These are phyloP conservation scores for Drosophila mayri DNA, from an alignment of 1,140 invertebrate species.

Conservation along the genomic window DNA sequence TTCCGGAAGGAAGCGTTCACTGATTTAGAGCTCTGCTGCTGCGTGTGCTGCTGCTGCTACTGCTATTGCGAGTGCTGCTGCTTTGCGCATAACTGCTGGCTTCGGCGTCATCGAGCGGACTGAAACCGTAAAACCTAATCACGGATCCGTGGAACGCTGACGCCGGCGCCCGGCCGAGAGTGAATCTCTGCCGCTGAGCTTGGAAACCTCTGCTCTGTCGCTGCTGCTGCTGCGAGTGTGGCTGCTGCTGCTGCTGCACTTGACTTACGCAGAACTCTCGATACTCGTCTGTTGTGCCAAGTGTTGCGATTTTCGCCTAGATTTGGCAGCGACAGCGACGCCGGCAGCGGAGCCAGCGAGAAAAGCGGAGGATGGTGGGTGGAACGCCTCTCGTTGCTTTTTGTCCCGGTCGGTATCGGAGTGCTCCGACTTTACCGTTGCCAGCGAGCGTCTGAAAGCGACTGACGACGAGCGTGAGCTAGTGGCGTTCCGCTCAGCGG, in stretches of 20 bases:
- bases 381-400: slow-evolving; percentile 37
- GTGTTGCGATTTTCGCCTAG: slow-evolving; percentile 76
- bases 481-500: slow-evolving; percentile 27
- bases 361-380: slow-evolving; percentile 10
- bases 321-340: slow-evolving; percentile 61
- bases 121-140: slow-evolving; percentile 84
- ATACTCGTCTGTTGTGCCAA: slow-evolving; percentile 31
- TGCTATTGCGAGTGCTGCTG: slow-evolving; percentile 36
- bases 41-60: slow-evolving; percentile 45
- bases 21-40: slow-evolving; percentile 49
- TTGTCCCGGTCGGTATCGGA: slow-evolving; percentile 26
- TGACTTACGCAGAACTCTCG: slow-evolving; percentile 45
- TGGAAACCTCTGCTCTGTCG: slow-evolving; percentile 37
- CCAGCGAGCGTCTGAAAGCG: slow-evolving; percentile 55
- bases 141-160: slow-evolving; percentile 74
- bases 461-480: slow-evolving; percentile 51
- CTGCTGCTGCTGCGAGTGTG: slow-evolving; percentile 17
- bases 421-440: slow-evolving; percentile 44
- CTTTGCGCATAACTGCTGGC: slow-evolving; percentile 61
- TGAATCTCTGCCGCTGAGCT: slow-evolving; percentile 61
- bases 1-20: slow-evolving; percentile 49
- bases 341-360: slow-evolving; percentile 23
- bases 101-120: slow-evolving; percentile 83
- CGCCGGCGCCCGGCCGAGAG: slow-evolving; percentile 66
- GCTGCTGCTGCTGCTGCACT: slow-evolving; percentile 34